Percentiles rank a stretch among this genome's conserved stretches.
Evolutionary conservation across 2,797 vertebrate genomes (phyloP).

Genomic region (Prunella strophiata): DNA sequence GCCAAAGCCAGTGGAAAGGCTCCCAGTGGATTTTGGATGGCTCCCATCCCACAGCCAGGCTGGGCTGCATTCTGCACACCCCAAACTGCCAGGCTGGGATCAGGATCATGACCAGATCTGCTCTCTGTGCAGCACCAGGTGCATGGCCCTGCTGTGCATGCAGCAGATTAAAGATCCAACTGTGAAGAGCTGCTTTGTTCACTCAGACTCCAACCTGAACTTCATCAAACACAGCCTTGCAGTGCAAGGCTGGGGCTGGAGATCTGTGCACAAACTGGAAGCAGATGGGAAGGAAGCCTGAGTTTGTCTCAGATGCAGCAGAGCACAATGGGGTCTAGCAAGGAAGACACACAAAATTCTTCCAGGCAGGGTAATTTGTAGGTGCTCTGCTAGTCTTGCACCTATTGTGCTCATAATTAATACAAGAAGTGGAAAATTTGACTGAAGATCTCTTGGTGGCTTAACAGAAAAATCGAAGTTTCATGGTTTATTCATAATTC

Average conservation of each 20-base stretch:
- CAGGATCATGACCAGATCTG: neutral
- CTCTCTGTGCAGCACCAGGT: neutral
- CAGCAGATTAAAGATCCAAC: neutral
- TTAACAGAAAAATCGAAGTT: neutral
- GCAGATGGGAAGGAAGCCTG: neutral
- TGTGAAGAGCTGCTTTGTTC: neutral
- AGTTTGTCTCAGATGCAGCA: neutral
- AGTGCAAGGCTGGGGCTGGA: neutral
- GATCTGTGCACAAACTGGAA: neutral
- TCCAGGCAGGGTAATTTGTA: neutral
- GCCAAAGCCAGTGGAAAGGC: neutral
- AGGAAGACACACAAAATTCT: neutral
- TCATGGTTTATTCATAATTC: neutral
- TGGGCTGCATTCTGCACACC: neutral
- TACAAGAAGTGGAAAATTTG: neutral
- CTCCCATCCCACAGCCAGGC: neutral
- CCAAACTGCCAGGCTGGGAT: accelerated
- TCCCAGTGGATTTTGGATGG: neutral
- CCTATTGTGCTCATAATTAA: neutral
- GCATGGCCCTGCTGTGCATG: neutral
- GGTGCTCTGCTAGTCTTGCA: neutral
- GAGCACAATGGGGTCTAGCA: neutral
- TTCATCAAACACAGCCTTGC: neutral
- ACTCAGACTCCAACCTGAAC: neutral
- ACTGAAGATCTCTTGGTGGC: neutral